A percentile compares a stretch with the other conserved stretches of the same genome.
These are phyloP conservation scores for Pantherophis guttatus DNA, from an alignment of 2,113 vertebrate species.

Conservation along the genomic window DNA sequence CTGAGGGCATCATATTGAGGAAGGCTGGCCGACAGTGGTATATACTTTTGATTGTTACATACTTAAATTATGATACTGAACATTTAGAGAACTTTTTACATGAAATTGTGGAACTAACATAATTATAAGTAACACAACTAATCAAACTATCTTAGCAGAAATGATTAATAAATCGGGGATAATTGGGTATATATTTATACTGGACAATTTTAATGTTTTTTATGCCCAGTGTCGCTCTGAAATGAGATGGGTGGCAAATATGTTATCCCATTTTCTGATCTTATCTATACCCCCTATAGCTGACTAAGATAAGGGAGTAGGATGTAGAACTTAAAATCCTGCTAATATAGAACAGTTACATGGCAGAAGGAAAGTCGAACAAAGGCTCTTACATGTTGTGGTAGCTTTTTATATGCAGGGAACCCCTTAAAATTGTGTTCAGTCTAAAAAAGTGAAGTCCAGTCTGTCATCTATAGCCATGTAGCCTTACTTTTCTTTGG, in stretches of 20 bases:
- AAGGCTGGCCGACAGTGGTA: not conserved
- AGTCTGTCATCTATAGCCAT: not conserved
- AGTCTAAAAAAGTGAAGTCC: not conserved
- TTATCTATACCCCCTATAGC: too few species aligned
- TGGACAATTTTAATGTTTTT: not conserved
- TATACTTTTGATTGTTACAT: not conserved
- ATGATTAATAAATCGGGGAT: not conserved
- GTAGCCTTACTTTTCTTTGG: not conserved
- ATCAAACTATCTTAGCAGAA: not conserved
- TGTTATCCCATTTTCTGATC: not conserved
- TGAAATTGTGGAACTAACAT: not conserved
- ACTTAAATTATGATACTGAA: not conserved
- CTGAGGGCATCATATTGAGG: not conserved
- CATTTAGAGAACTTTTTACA: not conserved
- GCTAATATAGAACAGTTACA: not conserved
- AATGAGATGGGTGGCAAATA: not conserved
- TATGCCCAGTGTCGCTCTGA: not conserved
- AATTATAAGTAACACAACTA: not conserved
- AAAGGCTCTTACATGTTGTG: not conserved
- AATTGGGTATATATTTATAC: not conserved
- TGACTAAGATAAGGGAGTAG: not conserved
- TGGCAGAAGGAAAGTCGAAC: not conserved
- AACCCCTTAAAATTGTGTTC: not conserved
- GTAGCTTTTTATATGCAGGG: not conserved
- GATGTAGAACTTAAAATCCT: not conserved